phyloP scores from a whole-genome alignment of 2,797 vertebrate genomes.

The Spinus olivaceus region DNA sequence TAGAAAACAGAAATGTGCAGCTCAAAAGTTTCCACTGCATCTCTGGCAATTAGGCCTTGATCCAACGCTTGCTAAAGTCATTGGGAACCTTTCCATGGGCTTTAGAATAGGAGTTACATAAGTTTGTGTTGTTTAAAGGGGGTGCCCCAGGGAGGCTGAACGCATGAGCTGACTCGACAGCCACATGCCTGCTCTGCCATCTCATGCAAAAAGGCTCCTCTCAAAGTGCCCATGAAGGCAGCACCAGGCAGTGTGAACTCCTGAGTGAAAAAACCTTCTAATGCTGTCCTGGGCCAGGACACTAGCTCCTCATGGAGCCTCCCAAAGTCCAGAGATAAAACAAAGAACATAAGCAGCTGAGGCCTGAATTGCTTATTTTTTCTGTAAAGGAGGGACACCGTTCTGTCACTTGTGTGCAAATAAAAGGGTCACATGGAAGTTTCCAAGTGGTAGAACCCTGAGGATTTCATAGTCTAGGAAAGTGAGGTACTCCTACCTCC shows the following conservation, averaged over 20 bases:
- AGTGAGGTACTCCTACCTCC: not conserved
- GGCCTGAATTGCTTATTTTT: not conserved
- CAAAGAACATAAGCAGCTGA: not conserved
- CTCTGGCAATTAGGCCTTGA: constrained; percentile 1
- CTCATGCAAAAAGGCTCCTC: not conserved
- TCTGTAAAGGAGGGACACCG: not conserved
- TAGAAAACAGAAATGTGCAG: not conserved
- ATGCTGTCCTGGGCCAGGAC: not conserved
- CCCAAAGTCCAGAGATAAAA: not conserved
- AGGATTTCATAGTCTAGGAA: not conserved
- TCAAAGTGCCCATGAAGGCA: not conserved
- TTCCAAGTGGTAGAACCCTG: not conserved
- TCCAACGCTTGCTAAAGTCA: not conserved
- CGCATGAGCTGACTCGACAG: not conserved
- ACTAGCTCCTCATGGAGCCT: not conserved
- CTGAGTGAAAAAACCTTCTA: not conserved
- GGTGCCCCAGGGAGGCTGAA: not conserved
- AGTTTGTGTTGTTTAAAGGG: not conserved
- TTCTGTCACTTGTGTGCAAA: not conserved
- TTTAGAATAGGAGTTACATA: not conserved
- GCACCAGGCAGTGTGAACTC: not conserved
- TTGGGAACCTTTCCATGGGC: not conserved
- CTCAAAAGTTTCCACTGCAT: constrained; percentile 27
- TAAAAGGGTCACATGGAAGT: not conserved
- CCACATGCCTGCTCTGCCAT: not conserved